These are phyloP conservation scores for Muntiacus muntjak DNA, from an alignment of 2,113 vertebrate genomes.

Conservation along the genomic window DNA sequence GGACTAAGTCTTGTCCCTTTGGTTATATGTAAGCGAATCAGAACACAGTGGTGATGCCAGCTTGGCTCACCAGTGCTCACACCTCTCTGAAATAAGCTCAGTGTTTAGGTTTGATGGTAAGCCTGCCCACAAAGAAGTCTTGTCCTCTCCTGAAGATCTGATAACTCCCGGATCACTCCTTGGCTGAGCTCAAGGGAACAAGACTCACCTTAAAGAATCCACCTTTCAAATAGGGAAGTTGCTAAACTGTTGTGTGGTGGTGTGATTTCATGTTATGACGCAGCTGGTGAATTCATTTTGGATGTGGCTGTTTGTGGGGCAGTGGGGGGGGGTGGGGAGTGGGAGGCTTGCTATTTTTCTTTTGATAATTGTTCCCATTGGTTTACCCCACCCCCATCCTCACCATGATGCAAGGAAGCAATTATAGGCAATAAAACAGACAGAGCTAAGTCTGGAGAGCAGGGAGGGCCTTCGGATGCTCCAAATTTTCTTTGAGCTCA, in stretches of 20 bases:
- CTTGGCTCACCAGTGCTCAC: too few relatives aligned
- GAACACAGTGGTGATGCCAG: neutral
- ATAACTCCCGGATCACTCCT: neutral
- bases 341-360: constrained; percentile 26
- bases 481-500: constrained; percentile 33
- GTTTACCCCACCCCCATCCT: neutral
- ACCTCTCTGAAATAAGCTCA: neutral
- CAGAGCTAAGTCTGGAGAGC: constrained; percentile 7
- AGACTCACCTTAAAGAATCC: neutral
- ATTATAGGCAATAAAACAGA: constrained; percentile 10
- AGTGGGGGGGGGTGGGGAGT: neutral
- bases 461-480: constrained; percentile 1
- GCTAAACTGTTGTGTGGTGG: neutral
- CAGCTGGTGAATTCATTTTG: constrained; percentile 34
- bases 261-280: neutral
- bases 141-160: neutral
- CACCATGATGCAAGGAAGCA: constrained; percentile 41
- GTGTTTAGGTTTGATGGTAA: neutral
- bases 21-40: accelerated
- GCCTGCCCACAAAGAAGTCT: neutral
- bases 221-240: neutral
- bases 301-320: neutral
- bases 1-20: neutral
- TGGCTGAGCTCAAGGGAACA: neutral
- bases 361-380: neutral